These are phyloP conservation scores for Melanotaenia trifasciata DNA, from an alignment of 2,797 vertebrate species.

Conservation along the genomic window DNA sequence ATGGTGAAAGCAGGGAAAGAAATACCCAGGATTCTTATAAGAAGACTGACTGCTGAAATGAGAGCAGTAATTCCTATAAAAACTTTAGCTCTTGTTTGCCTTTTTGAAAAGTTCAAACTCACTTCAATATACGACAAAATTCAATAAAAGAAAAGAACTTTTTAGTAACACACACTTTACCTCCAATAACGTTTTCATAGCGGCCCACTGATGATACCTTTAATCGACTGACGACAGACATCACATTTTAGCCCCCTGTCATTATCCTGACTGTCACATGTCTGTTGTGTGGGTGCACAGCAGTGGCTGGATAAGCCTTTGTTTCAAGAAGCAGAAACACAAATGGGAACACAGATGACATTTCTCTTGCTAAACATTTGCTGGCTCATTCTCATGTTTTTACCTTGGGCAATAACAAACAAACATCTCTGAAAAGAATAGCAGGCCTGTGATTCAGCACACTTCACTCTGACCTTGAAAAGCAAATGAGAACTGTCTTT, in stretches of 20 bases:
- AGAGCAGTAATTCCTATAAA: too few relatives aligned
- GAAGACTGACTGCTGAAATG: too few relatives aligned
- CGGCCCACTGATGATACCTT: constrained; percentile 19
- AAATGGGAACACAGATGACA: constrained; percentile 46
- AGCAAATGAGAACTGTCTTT: constrained; percentile 22
- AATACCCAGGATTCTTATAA: too few relatives aligned
- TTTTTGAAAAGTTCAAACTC: not conserved
- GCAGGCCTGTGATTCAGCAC: constrained; percentile 37
- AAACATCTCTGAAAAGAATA: constrained; percentile 32
- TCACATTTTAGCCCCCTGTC: constrained; percentile 26
- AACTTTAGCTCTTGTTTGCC: not conserved
- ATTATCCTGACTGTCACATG: constrained; percentile 46
- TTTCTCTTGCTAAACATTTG: constrained; percentile 49
- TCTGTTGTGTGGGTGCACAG: constrained; percentile 49
- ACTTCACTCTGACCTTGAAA: constrained; percentile 12
- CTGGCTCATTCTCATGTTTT: constrained; percentile 42
- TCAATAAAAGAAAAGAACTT: constrained; percentile 8
- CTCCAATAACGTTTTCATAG: constrained; percentile 4
- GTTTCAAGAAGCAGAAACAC: constrained; percentile 42
- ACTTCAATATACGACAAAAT: not conserved
- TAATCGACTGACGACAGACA: constrained; percentile 5
- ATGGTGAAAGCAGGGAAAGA: too few relatives aligned
- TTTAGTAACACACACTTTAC: not conserved
- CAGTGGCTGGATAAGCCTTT: constrained; percentile 42
- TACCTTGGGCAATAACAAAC: constrained; percentile 51